A percentile compares a stretch with the other conserved stretches of the same genome.
Evolutionary conservation across 2,797 vertebrate species (phyloP).

Genomic region (Malurus leucopterus): DNA sequence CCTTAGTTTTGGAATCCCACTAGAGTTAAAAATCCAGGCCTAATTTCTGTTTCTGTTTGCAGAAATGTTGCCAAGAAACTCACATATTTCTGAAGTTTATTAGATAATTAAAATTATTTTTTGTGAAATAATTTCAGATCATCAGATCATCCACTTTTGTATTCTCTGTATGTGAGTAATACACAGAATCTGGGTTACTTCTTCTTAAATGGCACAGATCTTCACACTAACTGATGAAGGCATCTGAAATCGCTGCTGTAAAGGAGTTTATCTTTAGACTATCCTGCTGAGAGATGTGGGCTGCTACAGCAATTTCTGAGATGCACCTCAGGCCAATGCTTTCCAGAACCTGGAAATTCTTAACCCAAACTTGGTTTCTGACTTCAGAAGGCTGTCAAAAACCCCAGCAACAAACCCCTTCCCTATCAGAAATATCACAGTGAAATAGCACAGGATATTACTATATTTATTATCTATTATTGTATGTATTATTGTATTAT

Average conservation of each 20-base stretch:
- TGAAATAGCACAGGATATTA: not conserved
- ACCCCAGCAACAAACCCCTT: not conserved
- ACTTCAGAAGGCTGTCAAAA: not conserved
- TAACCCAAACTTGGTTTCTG: not conserved
- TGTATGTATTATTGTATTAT: not conserved
- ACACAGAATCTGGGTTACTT: constrained; percentile 14
- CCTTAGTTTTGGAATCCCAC: not conserved
- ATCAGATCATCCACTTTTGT: constrained; percentile 6
- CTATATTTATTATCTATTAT: not conserved
- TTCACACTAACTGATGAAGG: not conserved
- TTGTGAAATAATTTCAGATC: constrained; percentile 24
- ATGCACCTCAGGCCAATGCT: not conserved
- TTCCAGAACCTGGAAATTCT: not conserved
- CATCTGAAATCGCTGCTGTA: not conserved
- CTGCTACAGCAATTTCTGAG: accelerated
- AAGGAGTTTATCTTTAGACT: not conserved
- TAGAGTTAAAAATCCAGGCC: constrained; percentile 36
- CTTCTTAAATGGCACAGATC: not conserved
- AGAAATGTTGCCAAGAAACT: not conserved
- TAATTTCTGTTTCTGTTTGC: constrained; percentile 44
- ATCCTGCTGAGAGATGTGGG: not conserved
- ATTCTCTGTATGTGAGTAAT: not conserved
- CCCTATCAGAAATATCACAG: not conserved
- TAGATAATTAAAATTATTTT: constrained; percentile 16
- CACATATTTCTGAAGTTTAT: constrained; percentile 12